These are phyloP conservation scores for Orchesellides sinensis DNA, from an alignment of 2,888 invertebrate species.

Conservation along the genomic window DNA sequence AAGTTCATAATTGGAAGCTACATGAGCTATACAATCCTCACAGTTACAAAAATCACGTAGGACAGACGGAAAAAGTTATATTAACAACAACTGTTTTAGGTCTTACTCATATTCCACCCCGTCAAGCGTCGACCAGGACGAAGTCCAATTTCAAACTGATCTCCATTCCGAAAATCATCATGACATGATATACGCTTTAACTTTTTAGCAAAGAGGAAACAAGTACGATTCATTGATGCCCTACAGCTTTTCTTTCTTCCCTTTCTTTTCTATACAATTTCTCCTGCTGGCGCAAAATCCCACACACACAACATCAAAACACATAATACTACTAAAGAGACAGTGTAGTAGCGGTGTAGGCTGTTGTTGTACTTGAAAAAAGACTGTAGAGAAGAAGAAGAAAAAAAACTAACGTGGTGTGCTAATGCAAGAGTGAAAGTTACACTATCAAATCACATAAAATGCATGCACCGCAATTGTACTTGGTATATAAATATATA, in stretches of 20 bases:
- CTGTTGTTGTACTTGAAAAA: not conserved
- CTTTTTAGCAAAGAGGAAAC: not conserved
- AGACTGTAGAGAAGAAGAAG: not conserved
- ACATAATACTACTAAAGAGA: not conserved
- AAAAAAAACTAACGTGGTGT: not conserved
- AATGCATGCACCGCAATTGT: conserved; percentile 2
- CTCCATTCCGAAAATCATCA: conserved; percentile 15
- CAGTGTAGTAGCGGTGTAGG: not conserved
- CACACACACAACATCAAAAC: not conserved
- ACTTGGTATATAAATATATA: too few relatives aligned
- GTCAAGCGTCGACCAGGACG: conserved; percentile 20
- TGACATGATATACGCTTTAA: not conserved
- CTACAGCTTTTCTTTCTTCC: too few relatives aligned
- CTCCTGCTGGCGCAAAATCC: conserved; percentile 26
- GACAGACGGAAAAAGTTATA: conserved; percentile 15
- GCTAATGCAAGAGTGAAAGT: too few relatives aligned
- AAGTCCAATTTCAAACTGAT: conserved; percentile 45
- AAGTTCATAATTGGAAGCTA: too few relatives aligned
- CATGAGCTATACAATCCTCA: too few relatives aligned
- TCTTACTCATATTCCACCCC: too few relatives aligned
- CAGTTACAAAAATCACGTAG: conserved; percentile 12
- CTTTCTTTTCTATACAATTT: conserved; percentile 27
- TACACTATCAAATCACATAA: conserved; percentile 31
- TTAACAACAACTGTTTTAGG: conserved; percentile 18
- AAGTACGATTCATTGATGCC: conserved; percentile 24